Evolutionary conservation across 1,140 invertebrate species (phyloP).

Genomic region (Stegodyphus mimosarum): DNA sequence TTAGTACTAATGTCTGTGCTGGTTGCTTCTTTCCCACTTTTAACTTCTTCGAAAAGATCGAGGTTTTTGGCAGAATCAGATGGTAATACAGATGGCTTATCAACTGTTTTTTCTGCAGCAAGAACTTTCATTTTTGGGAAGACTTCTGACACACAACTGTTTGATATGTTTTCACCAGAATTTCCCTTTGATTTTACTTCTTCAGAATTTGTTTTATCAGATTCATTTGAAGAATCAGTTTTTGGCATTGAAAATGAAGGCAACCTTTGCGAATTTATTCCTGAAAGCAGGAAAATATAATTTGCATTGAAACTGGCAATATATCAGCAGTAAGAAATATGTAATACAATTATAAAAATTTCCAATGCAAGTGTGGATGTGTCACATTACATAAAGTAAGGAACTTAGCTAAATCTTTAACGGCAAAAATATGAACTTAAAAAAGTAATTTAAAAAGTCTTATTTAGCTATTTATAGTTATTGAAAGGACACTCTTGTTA

Average conservation of each 20-base stretch:
- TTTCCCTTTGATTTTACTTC: background rate
- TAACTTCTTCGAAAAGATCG: constrained; percentile 39
- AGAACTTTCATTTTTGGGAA: constrained; percentile 48
- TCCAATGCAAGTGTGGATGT: too few relatives aligned
- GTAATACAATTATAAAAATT: too few relatives aligned
- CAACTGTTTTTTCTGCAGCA: background rate
- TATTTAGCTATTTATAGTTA: too few relatives aligned
- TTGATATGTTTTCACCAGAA: background rate
- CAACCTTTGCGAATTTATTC: constrained; percentile 39
- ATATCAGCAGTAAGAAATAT: too few relatives aligned
- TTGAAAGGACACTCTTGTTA: too few relatives aligned
- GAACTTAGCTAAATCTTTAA: too few relatives aligned
- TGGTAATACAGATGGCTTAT: background rate
- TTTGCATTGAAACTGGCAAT: too few relatives aligned
- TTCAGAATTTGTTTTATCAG: constrained; percentile 5
- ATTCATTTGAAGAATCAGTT: background rate
- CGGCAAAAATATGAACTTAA: too few relatives aligned
- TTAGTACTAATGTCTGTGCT: background rate
- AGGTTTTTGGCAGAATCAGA: background rate
- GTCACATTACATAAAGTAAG: too few relatives aligned
- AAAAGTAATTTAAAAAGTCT: too few relatives aligned
- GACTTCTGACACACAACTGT: background rate
- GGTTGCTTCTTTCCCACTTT: background rate
- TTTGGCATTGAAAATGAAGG: constrained; percentile 22
- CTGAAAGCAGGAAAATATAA: background rate